These are phyloP conservation scores for Agrotis ipsilon DNA, from an alignment of 2,888 invertebrate species.

Conservation along the genomic window DNA sequence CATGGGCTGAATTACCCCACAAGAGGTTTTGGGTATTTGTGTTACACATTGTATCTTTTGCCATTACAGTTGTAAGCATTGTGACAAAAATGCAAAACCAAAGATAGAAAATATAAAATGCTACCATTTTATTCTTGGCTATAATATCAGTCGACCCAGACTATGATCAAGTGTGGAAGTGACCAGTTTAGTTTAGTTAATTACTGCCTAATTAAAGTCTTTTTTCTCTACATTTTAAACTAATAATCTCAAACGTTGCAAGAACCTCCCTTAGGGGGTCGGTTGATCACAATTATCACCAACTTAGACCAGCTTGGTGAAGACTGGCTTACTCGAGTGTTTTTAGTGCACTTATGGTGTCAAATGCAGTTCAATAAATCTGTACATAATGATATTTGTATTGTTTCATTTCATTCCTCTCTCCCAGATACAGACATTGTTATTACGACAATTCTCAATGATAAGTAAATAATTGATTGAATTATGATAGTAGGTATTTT, in stretches of 20 bases:
- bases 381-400: slow-evolving; percentile 15
- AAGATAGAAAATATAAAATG: neutral
- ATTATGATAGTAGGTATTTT: too few relatives aligned
- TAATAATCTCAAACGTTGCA: too few relatives aligned
- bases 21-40: too few relatives aligned
- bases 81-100: neutral
- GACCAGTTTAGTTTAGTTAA: too few relatives aligned
- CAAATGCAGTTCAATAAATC: slow-evolving; percentile 45
- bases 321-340: neutral
- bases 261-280: neutral
- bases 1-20: too few relatives aligned
- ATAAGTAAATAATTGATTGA: too few relatives aligned
- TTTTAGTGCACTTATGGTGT: slow-evolving; percentile 18
- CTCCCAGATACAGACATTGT: neutral
- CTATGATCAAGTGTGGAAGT: too few relatives aligned
- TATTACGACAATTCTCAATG: neutral
- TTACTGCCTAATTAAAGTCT: too few relatives aligned
- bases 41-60: too few relatives aligned
- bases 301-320: slow-evolving; percentile 10
- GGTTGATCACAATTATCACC: neutral
- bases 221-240: too few relatives aligned
- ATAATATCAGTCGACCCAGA: too few relatives aligned
- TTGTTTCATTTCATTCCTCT: slow-evolving; percentile 25
- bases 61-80: neutral
- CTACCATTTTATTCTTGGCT: neutral